These are phyloP conservation scores for Polyommatus iphigenia DNA, from an alignment of 2,888 invertebrate genomes.

Conservation along the genomic window DNA sequence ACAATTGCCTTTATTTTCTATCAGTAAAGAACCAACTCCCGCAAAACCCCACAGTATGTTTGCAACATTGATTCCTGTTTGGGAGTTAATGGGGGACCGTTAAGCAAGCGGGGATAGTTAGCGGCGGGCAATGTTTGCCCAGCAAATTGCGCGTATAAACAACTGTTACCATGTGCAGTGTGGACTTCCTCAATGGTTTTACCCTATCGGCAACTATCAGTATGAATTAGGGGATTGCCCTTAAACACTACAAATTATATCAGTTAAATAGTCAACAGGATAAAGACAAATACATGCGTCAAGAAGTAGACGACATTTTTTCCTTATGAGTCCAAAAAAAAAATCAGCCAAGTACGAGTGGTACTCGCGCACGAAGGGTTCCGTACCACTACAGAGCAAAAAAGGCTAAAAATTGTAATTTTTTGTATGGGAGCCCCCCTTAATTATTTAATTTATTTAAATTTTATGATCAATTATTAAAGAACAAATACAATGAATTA, in stretches of 20 bases:
- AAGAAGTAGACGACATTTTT: background rate
- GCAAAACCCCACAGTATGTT: background rate
- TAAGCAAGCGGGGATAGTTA: constrained; percentile 48
- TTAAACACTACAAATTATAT: no score
- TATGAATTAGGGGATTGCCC: constrained; percentile 8
- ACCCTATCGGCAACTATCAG: constrained; percentile 9
- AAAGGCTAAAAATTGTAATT: no score
- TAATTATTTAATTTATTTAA: no score
- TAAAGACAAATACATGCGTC: background rate
- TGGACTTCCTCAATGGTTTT: constrained; percentile 27
- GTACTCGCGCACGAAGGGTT: no score
- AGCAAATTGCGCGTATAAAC: constrained; percentile 73
- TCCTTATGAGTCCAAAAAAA: no score
- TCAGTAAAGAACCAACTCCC: background rate
- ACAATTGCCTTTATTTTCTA: no score
- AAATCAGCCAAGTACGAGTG: no score
- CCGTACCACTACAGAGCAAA: no score
- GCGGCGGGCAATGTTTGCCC: constrained; percentile 66
- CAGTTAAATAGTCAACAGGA: no score
- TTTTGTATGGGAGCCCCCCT: no score
- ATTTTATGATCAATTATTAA: no score
- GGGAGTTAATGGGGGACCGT: constrained; percentile 45
- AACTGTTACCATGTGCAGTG: constrained; percentile 61
- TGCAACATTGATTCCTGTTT: constrained; percentile 20
- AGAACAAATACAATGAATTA: no score